These are phyloP conservation scores for Acanthiza pusilla DNA, from an alignment of 2,797 vertebrate species.

Conservation along the genomic window DNA sequence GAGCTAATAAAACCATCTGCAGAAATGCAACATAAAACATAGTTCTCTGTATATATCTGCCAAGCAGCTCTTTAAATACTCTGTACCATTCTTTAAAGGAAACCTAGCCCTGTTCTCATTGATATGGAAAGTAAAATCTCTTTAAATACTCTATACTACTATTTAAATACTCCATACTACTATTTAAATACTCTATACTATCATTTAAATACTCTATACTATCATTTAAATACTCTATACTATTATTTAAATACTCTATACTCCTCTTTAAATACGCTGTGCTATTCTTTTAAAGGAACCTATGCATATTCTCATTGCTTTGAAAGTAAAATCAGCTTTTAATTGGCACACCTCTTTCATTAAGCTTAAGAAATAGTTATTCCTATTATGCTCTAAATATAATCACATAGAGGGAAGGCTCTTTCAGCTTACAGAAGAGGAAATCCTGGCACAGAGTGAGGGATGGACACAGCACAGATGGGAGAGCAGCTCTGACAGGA, in stretches of 20 bases:
- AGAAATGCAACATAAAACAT: neutral
- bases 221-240: neutral
- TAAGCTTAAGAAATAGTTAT: neutral
- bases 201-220: neutral
- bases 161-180: neutral
- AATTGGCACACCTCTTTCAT: neutral
- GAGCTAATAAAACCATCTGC: neutral
- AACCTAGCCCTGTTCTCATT: neutral
- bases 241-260: neutral
- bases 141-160: neutral
- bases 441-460: neutral
- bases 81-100: neutral
- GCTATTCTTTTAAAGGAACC: neutral
- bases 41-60: neutral
- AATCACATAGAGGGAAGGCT: neutral
- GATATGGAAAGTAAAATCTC: neutral
- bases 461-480: fast-evolving
- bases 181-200: neutral
- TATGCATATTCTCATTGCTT: neutral
- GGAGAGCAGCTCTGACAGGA: neutral
- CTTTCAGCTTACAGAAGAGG: neutral
- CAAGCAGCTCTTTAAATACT: neutral
- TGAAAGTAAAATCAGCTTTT: neutral
- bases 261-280: neutral
- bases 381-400: neutral